Percentiles rank a stretch among this genome's conserved stretches.
phyloP scores from a whole-genome alignment of 2,888 invertebrate genomes.

The Tipula unca region DNA sequence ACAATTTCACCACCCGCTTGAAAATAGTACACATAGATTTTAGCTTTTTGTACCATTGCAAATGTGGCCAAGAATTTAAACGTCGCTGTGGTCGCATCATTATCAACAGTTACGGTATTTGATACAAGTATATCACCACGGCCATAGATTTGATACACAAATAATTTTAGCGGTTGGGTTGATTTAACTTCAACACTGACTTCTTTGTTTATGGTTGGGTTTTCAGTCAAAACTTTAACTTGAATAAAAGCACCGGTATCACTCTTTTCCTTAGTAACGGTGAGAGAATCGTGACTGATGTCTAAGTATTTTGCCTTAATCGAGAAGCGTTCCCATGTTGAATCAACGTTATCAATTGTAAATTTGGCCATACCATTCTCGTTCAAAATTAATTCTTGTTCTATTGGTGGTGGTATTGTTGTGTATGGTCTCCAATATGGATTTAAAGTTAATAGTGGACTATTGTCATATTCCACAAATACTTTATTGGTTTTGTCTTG shows the following conservation, averaged over 20 bases:
- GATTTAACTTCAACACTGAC: constrained; percentile 67
- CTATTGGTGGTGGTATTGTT: not conserved
- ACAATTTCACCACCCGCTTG: constrained; percentile 62
- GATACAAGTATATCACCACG: constrained; percentile 75
- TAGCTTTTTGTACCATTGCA: constrained; percentile 77
- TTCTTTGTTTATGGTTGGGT: constrained; percentile 54
- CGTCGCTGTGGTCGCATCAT: constrained; percentile 44
- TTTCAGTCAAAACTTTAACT: constrained; percentile 47
- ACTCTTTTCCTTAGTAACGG: not conserved
- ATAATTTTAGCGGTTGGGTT: constrained; percentile 61
- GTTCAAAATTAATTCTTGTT: constrained; percentile 48
- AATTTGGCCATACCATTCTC: constrained; percentile 55
- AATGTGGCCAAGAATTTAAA: constrained; percentile 65
- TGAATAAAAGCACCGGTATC: constrained; percentile 50
- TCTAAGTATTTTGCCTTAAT: constrained; percentile 69
- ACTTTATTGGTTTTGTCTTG: constrained; percentile 50
- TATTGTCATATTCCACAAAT: not conserved
- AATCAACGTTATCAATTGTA: constrained; percentile 30
- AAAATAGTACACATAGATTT: constrained; percentile 72
- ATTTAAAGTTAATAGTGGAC: not conserved
- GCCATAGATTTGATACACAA: constrained; percentile 71
- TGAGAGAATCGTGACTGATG: constrained; percentile 40
- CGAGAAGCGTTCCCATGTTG: constrained; percentile 23
- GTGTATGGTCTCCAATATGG: not conserved
- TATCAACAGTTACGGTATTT: constrained; percentile 54